Evolutionary conservation across 2,113 vertebrate genomes (phyloP).

Genomic region (Pseudorhombus dupliciocellatus): DNA sequence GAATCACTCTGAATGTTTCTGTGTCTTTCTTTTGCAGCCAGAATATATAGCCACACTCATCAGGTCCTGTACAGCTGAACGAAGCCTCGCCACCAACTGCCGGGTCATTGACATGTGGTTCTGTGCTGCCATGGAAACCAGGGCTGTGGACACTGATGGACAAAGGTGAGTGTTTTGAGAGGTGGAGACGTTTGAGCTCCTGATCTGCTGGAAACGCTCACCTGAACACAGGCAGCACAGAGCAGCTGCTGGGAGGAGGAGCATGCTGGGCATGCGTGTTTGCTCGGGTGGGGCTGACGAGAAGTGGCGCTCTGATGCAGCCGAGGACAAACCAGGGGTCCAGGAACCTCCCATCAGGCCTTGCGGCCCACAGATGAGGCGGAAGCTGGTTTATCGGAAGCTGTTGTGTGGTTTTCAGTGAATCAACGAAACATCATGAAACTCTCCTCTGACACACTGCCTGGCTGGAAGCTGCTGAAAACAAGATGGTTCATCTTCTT

Average conservation of each 20-base stretch:
- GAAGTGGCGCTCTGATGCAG: conserved; percentile 22
- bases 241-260: conserved; percentile 44
- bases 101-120: not conserved
- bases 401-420: no score
- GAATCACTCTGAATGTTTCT: conserved; percentile 4
- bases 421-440: no score
- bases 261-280: conserved; percentile 21
- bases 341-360: no score
- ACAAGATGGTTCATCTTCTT: no score
- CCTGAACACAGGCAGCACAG: conserved; percentile 44
- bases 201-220: conserved; percentile 33
- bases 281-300: conserved; percentile 3
- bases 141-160: conserved; percentile 20
- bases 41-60: rapidly evolving
- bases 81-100: not conserved
- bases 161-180: conserved; percentile 18
- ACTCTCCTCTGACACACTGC: no score
- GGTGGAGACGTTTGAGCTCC: conserved; percentile 8
- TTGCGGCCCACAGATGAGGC: no score
- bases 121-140: conserved; percentile 32
- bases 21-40: conserved; percentile 41
- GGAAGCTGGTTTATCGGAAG: no score
- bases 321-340: conserved; percentile 42
- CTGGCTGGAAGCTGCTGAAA: no score
- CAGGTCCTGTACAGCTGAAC: conserved; percentile 11